Evolutionary conservation across 2,888 invertebrate species (phyloP).

Genomic region (Beris morrisii): DNA sequence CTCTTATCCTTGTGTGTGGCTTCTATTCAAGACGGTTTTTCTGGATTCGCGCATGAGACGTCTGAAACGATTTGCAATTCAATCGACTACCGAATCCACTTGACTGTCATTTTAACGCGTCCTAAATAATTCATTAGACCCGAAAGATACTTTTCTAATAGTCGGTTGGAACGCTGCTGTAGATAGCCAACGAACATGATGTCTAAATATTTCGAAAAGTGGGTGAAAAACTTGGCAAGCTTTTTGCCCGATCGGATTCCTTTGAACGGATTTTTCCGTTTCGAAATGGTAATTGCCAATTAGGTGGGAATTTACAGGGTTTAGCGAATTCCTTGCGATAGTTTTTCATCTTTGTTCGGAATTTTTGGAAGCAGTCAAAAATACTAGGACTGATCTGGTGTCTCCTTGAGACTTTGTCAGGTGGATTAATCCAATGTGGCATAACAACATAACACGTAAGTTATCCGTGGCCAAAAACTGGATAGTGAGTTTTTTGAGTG

Average conservation of each 20-base stretch:
- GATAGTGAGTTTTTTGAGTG: constrained; percentile 17
- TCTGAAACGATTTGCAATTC: neutral
- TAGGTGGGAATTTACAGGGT: constrained; percentile 37
- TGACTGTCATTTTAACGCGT: neutral
- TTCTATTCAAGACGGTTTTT: constrained; percentile 5
- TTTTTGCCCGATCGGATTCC: constrained; percentile 17
- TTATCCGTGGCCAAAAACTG: constrained; percentile 15
- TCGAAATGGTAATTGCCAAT: constrained; percentile 35
- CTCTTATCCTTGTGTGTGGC: constrained; percentile 10
- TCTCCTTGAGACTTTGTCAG: no score
- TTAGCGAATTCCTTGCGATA: constrained; percentile 9
- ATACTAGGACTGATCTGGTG: neutral
- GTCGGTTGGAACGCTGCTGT: no score
- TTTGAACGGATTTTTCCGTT: constrained; percentile 15
- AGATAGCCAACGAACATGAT: no score
- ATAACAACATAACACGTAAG: constrained; percentile 8
- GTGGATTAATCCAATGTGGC: no score
- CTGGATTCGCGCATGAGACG: neutral
- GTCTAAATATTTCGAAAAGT: neutral
- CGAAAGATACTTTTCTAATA: neutral
- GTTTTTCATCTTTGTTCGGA: neutral
- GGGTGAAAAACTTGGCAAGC: neutral
- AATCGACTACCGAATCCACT: neutral
- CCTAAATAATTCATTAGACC: constrained; percentile 26
- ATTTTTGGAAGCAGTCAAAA: neutral